Evolutionary conservation across 2,888 invertebrate genomes (phyloP).

Genomic region (Nymphalis c-album): DNA sequence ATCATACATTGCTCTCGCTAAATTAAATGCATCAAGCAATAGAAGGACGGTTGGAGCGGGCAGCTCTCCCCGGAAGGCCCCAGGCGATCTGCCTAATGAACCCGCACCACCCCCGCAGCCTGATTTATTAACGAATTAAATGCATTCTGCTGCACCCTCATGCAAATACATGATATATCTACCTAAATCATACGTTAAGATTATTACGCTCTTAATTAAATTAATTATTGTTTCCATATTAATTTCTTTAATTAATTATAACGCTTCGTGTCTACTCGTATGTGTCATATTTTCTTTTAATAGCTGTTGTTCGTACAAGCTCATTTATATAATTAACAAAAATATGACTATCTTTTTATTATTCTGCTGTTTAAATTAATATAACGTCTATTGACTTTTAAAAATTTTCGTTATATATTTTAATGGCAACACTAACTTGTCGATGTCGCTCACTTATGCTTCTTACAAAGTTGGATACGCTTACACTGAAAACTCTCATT

Average conservation of each 20-base stretch:
- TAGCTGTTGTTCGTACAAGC: no score
- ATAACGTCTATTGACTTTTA: no score
- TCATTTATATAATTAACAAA: no score
- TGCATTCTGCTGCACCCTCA: conserved; percentile 78
- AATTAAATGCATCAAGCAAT: conserved; percentile 70
- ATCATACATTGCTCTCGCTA: conserved; percentile 62
- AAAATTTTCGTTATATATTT: no score
- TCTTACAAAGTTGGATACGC: no score
- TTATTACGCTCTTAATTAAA: conserved; percentile 33
- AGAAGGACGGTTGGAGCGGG: conserved; percentile 67
- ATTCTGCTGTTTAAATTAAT: no score
- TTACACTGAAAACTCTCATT: no score
- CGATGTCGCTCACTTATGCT: no score
- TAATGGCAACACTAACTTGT: no score
- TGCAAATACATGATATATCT: conserved; percentile 56
- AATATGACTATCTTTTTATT: no score
- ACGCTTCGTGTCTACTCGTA: neutral
- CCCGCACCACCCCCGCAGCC: conserved; percentile 72
- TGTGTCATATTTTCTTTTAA: neutral
- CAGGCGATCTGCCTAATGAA: conserved; percentile 79
- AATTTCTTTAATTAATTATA: no score
- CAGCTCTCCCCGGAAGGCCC: conserved; percentile 73
- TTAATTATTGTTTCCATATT: neutral
- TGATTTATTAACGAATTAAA: conserved; percentile 82
- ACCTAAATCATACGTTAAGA: conserved; percentile 38